A percentile compares a stretch with the other conserved stretches of the same genome.
phyloP scores from a whole-genome alignment of 2,888 invertebrate genomes.

The Oeneis ivallda region DNA sequence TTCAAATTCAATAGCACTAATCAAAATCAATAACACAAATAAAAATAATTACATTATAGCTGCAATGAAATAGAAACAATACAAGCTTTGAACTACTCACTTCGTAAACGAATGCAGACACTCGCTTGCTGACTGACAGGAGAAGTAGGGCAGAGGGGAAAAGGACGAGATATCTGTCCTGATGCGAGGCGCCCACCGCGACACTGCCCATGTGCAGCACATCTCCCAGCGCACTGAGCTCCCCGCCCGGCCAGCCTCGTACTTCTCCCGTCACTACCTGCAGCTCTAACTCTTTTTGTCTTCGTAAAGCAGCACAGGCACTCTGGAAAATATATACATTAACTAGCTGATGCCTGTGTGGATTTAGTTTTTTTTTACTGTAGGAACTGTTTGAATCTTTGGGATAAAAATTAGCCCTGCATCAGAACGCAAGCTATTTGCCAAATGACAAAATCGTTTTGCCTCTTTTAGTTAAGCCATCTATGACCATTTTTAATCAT shows the following conservation, averaged over 20 bases:
- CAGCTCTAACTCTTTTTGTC: constrained; percentile 97
- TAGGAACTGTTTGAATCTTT: not conserved
- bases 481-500: too few species aligned
- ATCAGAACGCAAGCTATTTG: too few species aligned
- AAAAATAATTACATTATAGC: too few species aligned
- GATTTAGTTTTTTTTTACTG: too few species aligned
- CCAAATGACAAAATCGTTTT: too few species aligned
- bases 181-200: constrained; percentile 90
- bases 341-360: not conserved
- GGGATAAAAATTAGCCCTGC: too few species aligned
- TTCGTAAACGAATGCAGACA: constrained; percentile 97
- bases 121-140: constrained; percentile 93
- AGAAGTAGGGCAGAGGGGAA: constrained; percentile 94
- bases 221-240: constrained; percentile 85
- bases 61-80: too few species aligned
- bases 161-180: constrained; percentile 94
- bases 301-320: constrained; percentile 91
- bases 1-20: too few species aligned
- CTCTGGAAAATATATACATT: constrained; percentile 79
- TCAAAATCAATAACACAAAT: too few species aligned
- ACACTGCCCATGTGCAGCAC: constrained; percentile 96
- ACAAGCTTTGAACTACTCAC: constrained; percentile 57
- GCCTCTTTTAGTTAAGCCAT: too few species aligned
- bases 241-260: constrained; percentile 95
- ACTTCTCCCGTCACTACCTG: constrained; percentile 97